These are phyloP conservation scores for Callimorpha dominula DNA, from an alignment of 2,888 invertebrate species.

Conservation along the genomic window DNA sequence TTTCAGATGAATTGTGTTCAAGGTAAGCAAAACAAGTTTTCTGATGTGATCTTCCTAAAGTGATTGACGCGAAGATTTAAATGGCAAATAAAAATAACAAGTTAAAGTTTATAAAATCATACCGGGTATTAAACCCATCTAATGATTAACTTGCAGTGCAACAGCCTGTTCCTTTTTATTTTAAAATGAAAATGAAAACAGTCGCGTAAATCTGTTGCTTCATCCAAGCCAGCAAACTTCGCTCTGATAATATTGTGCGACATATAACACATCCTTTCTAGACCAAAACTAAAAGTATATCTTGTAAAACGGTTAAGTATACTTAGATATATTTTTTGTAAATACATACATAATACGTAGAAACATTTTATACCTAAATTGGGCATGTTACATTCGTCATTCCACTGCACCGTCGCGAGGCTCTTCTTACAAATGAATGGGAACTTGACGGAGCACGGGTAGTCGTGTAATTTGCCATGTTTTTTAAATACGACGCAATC, in stretches of 20 bases:
- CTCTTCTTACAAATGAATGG: conserved; percentile 73
- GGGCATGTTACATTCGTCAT: conserved; percentile 54
- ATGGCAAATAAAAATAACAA: neutral
- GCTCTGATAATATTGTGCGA: no score
- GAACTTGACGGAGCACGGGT: conserved; percentile 21
- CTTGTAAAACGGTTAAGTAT: no score
- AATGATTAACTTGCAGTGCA: neutral
- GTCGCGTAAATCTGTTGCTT: no score
- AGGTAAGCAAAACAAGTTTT: neutral
- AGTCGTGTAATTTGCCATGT: conserved; percentile 5
- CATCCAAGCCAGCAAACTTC: no score
- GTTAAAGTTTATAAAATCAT: neutral
- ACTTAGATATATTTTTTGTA: no score
- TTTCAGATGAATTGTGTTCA: neutral
- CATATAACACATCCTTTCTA: no score
- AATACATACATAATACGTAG: neutral
- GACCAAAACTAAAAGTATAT: no score
- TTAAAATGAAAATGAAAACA: no score
- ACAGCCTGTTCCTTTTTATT: neutral
- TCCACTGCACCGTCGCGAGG: conserved; percentile 63
- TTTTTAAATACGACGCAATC: conserved; percentile 56
- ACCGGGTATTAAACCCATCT: neutral
- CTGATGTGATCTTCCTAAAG: neutral
- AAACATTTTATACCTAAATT: neutral
- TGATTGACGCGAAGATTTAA: neutral